Conservation (phyloP, 37 sponge, comb jelly and placozoan species). For the Cladorhizidae sp. region DNA sequence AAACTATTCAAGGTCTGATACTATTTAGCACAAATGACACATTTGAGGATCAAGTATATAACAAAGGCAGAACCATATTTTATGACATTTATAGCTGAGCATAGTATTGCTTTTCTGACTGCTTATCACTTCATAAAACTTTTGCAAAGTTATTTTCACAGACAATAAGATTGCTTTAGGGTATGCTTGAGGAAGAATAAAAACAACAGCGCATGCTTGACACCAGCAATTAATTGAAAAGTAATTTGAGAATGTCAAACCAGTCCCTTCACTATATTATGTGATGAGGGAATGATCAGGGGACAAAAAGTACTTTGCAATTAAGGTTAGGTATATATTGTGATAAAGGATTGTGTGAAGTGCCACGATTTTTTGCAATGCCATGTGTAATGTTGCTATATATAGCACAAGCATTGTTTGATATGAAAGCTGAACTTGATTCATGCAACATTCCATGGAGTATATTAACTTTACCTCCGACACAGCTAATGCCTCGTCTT, state of each 20-base stretch:
- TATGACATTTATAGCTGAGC: no score
- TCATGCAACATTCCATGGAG: slow-evolving; percentile 25
- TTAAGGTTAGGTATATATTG: slow-evolving; percentile 41
- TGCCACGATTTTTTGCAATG: no score
- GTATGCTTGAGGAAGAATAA: no score
- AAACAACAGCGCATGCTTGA: slow-evolving; percentile 47
- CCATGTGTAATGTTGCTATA: slow-evolving; percentile 39
- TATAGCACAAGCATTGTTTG: no score
- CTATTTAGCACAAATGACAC: no score
- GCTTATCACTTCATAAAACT: slow-evolving; percentile 44
- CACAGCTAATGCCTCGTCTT: no score
- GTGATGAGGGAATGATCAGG: slow-evolving; percentile 55
- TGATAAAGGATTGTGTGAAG: slow-evolving; percentile 10
- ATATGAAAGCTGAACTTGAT: background rate
- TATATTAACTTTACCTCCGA: no score
- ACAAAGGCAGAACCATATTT: no score
- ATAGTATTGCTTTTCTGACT: no score
- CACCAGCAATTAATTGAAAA: slow-evolving; percentile 17
- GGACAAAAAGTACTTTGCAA: no score
- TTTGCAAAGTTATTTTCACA: slow-evolving; percentile 46
- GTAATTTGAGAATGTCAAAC: no score
- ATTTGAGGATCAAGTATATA: slow-evolving; percentile 20
- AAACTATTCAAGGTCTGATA: slow-evolving; percentile 6
- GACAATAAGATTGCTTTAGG: no score
- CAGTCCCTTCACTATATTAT: slow-evolving; percentile 47